phyloP scores from a whole-genome alignment of 2,113 vertebrate genomes.

The Coptodon rendalli region DNA sequence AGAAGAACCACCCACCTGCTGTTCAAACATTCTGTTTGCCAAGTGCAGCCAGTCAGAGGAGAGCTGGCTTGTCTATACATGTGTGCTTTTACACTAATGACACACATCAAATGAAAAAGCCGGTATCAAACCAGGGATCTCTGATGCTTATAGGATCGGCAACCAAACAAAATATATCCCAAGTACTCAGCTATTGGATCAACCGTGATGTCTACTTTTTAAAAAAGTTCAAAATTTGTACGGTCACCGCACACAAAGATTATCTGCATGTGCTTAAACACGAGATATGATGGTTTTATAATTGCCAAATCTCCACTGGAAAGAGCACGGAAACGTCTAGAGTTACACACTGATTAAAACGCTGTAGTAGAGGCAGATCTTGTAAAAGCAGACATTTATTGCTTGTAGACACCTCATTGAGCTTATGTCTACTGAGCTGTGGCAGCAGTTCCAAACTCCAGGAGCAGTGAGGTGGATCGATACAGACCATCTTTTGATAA shows the following conservation, averaged over 20 bases:
- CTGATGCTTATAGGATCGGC: not conserved
- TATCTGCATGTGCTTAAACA: not conserved
- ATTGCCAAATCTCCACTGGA: not conserved
- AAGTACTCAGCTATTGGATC: not conserved
- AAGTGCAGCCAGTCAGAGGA: not conserved
- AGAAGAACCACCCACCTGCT: not conserved
- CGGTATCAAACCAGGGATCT: fast-evolving
- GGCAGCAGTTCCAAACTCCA: slow-evolving; percentile 46
- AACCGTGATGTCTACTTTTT: not conserved
- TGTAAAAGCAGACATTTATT: slow-evolving; percentile 64
- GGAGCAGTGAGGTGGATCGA: slow-evolving; percentile 57
- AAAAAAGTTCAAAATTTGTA: not conserved
- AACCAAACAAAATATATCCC: not conserved
- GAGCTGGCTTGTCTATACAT: not conserved
- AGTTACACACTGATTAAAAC: slow-evolving; percentile 52
- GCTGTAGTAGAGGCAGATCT: slow-evolving; percentile 43
- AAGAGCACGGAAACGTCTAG: not conserved
- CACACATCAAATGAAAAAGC: not conserved
- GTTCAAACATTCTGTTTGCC: not conserved
- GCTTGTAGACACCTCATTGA: slow-evolving; percentile 62
- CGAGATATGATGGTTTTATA: not conserved
- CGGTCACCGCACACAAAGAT: not conserved
- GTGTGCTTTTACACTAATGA: not conserved
- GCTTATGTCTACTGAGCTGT: slow-evolving; percentile 47
- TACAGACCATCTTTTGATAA: slow-evolving; percentile 68